Percentiles rank a stretch among this genome's conserved stretches.
These are phyloP conservation scores for Hyposoter didymator DNA, from an alignment of 2,888 invertebrate species.

Conservation along the genomic window DNA sequence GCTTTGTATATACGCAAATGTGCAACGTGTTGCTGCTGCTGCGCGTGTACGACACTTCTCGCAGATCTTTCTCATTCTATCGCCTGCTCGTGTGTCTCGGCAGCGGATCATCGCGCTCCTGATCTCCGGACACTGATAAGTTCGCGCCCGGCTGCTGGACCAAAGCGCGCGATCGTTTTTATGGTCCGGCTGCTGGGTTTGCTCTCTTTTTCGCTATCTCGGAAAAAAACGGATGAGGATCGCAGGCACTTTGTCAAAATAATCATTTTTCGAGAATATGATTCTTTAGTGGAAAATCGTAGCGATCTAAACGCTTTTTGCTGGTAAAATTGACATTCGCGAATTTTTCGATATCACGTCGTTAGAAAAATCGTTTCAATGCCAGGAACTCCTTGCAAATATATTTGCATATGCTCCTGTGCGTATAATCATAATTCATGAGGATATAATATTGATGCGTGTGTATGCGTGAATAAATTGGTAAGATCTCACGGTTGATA, in stretches of 20 bases:
- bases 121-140: slow-evolving; percentile 37
- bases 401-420: slow-evolving; percentile 28
- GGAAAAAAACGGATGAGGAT: too few species aligned
- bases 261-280: too few species aligned
- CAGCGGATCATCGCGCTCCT: slow-evolving; percentile 15
- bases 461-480: slow-evolving; percentile 59
- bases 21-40: slow-evolving; percentile 62
- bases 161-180: not conserved
- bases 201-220: not conserved
- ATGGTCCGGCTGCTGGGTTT: not conserved
- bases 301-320: too few species aligned
- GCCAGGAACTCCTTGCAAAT: slow-evolving; percentile 26
- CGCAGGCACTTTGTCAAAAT: too few species aligned
- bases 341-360: too few species aligned
- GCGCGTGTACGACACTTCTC: slow-evolving; percentile 18
- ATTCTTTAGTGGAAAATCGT: too few species aligned
- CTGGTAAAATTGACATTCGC: too few species aligned
- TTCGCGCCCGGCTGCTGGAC: slow-evolving; percentile 12
- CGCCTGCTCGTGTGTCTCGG: not conserved
- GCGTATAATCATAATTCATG: slow-evolving; percentile 54
- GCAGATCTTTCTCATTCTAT: slow-evolving; percentile 21
- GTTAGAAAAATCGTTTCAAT: too few species aligned
- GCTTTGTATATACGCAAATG: slow-evolving; percentile 35
- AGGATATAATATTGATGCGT: slow-evolving; percentile 5
- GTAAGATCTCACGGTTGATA: slow-evolving; percentile 58